Evolutionary conservation across 2,797 vertebrate species (phyloP), one percentile per base, ranked within the genome.

Genomic region (Arctocebus calabarensis): DNA sequence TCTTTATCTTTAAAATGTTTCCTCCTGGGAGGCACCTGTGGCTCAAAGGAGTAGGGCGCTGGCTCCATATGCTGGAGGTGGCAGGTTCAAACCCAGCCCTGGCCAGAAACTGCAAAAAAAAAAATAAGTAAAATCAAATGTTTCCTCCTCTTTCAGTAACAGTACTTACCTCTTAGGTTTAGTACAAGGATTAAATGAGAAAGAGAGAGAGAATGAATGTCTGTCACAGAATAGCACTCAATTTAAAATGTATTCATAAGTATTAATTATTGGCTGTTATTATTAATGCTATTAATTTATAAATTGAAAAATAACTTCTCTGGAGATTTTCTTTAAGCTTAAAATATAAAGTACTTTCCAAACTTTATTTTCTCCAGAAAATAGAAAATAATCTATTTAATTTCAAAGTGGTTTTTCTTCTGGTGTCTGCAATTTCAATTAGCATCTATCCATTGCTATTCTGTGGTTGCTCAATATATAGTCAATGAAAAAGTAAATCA

Each of bases 241-340:
- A 19, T 90, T 91, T 88, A 10, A 91, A 96, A 95, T 88, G 10
- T 77, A 32, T 13, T 52, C n/a, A 34, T 37, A 92, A 40, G 71
- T 93, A 22, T 95, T 86, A 74, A 14, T 84, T 94, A 27, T 59
- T 79, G 3, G 20, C 7, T 93, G 12, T 83, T 84, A 62, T 43
- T 82, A 88, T 57, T 64, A 66, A 68, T 82, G 48, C 32, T 79
- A 27, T 91, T 94, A 77, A 81, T 68, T 94, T 96, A 70, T 71
- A 91, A 87, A 64, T 19, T 75, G 11, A 87, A 83, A 83, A 84
- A 32, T 87, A 94, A 87, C 45, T 90, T 94, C 81, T 86, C 29
- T 61, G n/a, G 17, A 74, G 34, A 79, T 90, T 86, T 84, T 75
- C 6, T 11, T 8, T 75, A 94, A 92, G 57, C 52, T 17, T 88